A percentile compares a stretch with the other conserved stretches of the same genome.
These are phyloP conservation scores for Vollenhovia emeryi DNA, from an alignment of 1,140 invertebrate species.

Conservation along the genomic window DNA sequence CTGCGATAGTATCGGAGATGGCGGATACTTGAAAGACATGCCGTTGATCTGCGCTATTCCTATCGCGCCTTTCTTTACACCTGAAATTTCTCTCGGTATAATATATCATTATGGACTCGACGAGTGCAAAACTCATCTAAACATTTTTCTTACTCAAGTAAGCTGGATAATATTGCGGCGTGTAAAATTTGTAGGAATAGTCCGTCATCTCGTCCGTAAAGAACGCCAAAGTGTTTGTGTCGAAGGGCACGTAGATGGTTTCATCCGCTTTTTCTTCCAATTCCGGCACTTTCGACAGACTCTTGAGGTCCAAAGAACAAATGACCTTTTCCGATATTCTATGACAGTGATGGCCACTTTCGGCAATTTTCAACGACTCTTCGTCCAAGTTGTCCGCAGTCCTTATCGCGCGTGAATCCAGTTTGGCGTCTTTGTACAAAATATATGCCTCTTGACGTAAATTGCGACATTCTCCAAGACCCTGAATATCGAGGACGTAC, in stretches of 20 bases:
- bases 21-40: conserved; percentile 78
- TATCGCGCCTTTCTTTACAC: conserved; percentile 14
- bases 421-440: conserved; percentile 60
- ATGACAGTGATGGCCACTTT: conserved; percentile 68
- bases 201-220: conserved; percentile 76
- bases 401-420: neutral
- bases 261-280: conserved; percentile 44
- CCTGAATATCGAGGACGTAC: conserved; percentile 86
- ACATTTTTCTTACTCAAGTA: conserved; percentile 75
- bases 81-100: conserved; percentile 45
- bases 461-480: conserved; percentile 83
- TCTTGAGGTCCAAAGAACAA: conserved; percentile 73
- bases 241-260: conserved; percentile 72
- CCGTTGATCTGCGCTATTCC: conserved; percentile 72
- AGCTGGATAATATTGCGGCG: conserved; percentile 70
- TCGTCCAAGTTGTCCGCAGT: neutral
- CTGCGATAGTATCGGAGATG: conserved; percentile 77
- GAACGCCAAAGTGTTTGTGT: conserved; percentile 65
- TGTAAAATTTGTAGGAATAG: conserved; percentile 72
- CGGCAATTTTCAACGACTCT: conserved; percentile 28
- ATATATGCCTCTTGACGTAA: conserved; percentile 67
- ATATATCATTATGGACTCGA: too few species aligned
- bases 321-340: conserved; percentile 56
- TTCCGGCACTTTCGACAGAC: neutral
- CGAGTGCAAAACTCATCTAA: too few species aligned